Evolutionary conservation across 2,888 invertebrate species (phyloP).

Genomic region (Alviniconcha strummeri): DNA sequence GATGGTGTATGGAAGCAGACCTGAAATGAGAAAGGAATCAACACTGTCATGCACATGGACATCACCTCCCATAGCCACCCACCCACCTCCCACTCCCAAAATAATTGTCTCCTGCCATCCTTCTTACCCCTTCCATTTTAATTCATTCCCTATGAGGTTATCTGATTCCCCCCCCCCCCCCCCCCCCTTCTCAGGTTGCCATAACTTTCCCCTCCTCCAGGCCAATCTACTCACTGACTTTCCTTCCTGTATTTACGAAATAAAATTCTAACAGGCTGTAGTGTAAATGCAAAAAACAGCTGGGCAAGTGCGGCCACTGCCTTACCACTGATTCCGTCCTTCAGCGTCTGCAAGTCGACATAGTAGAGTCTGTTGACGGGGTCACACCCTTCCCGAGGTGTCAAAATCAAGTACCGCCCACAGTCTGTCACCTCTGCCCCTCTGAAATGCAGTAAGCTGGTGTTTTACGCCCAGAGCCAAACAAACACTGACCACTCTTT

Average conservation of each 20-base stretch:
- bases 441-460: constrained; percentile 75
- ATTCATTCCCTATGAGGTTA: too few relatives aligned
- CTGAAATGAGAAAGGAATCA: constrained; percentile 48
- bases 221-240: too few relatives aligned
- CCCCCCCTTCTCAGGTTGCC: not conserved
- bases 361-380: constrained; percentile 93
- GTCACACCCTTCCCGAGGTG: constrained; percentile 87
- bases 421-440: constrained; percentile 91
- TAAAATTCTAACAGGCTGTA: too few relatives aligned
- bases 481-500: too few relatives aligned
- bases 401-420: constrained; percentile 90
- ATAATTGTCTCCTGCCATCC: not conserved
- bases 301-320: not conserved
- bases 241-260: too few relatives aligned
- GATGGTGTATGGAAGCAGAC: constrained; percentile 83
- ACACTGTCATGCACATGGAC: too few relatives aligned
- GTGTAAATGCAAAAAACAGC: too few relatives aligned
- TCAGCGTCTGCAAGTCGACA: constrained; percentile 80
- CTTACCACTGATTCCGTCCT: constrained; percentile 66
- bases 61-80: too few relatives aligned
- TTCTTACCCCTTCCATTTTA: too few relatives aligned
- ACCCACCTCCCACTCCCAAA: not conserved
- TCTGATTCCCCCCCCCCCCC: not conserved
- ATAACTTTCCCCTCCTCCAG: too few relatives aligned
- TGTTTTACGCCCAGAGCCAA: too few relatives aligned